A percentile compares a stretch with the other conserved stretches of the same genome.
Evolutionary conservation across 2,888 invertebrate genomes (phyloP).

Genomic region (Drosophila mimica): DNA sequence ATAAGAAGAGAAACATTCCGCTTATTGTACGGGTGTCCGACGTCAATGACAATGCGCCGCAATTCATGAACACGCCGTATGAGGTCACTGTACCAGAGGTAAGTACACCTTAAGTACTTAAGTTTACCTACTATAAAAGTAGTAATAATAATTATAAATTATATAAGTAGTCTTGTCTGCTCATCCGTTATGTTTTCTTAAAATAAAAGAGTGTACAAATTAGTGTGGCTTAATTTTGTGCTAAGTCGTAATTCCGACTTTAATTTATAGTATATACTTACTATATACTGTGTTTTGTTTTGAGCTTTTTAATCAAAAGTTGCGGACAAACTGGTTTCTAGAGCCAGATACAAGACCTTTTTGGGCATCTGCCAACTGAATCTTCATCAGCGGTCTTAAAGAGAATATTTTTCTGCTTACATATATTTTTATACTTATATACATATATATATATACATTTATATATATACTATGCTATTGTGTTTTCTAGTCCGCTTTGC

Average conservation of each 20-base stretch:
- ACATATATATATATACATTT: neutral
- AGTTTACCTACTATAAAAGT: neutral
- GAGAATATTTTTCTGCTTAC: slow-evolving; percentile 2
- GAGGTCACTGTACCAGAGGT: slow-evolving; percentile 94
- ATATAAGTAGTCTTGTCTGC: neutral
- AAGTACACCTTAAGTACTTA: slow-evolving; percentile 80
- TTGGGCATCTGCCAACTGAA: slow-evolving; percentile 15
- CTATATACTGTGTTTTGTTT: neutral
- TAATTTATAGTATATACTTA: slow-evolving; percentile 1
- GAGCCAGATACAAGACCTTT: slow-evolving; percentile 8
- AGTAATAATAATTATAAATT: neutral
- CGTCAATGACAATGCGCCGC: slow-evolving; percentile 95
- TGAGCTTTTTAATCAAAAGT: neutral
- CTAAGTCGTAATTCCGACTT: neutral
- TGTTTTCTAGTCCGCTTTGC: neutral
- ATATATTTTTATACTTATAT: neutral
- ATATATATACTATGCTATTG: neutral
- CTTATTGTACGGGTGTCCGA: slow-evolving; percentile 95
- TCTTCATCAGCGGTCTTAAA: slow-evolving; percentile 9
- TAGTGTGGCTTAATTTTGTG: slow-evolving; percentile 2
- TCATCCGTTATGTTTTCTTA: neutral
- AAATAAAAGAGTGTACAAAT: neutral
- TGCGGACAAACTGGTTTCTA: slow-evolving; percentile 8
- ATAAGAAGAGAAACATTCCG: slow-evolving; percentile 93
- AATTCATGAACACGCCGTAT: slow-evolving; percentile 93